These are phyloP conservation scores for Oryzias javanicus DNA, from an alignment of 2,113 vertebrate species.

Conservation along the genomic window DNA sequence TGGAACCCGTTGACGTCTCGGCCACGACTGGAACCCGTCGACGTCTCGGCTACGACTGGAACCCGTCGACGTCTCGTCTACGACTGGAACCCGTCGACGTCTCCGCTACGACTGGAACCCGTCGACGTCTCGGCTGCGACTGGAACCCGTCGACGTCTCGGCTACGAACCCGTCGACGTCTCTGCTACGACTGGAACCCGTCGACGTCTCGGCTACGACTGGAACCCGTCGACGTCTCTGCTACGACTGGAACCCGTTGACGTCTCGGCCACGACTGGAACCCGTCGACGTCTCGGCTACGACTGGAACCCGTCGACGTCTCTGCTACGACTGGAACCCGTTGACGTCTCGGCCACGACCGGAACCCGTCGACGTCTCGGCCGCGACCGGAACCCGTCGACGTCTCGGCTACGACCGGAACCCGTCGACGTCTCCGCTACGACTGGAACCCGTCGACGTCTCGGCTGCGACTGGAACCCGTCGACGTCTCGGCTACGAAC, in stretches of 20 bases:
- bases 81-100: constrained; percentile 17
- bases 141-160: constrained; percentile 14
- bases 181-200: constrained; percentile 20
- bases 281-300: constrained; percentile 17
- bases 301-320: constrained; percentile 16
- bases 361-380: constrained; percentile 16
- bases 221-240: constrained; percentile 16
- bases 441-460: constrained; percentile 16
- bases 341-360: constrained; percentile 15
- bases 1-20: constrained; percentile 14
- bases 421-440: constrained; percentile 17
- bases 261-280: constrained; percentile 19
- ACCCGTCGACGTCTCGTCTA: constrained; percentile 20
- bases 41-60: constrained; percentile 12
- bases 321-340: constrained; percentile 20
- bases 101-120: constrained; percentile 19
- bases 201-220: constrained; percentile 15
- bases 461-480: constrained; percentile 13
- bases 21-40: constrained; percentile 19
- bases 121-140: constrained; percentile 12
- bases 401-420: constrained; percentile 19
- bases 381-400: constrained; percentile 18
- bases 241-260: constrained; percentile 17
- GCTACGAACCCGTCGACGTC: constrained; percentile 20
- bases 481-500: constrained; percentile 15